A percentile compares a stretch with the other conserved stretches of the same genome.
Evolutionary conservation across 2,113 vertebrate genomes (phyloP).

Genomic region (Cavia porcellus): DNA sequence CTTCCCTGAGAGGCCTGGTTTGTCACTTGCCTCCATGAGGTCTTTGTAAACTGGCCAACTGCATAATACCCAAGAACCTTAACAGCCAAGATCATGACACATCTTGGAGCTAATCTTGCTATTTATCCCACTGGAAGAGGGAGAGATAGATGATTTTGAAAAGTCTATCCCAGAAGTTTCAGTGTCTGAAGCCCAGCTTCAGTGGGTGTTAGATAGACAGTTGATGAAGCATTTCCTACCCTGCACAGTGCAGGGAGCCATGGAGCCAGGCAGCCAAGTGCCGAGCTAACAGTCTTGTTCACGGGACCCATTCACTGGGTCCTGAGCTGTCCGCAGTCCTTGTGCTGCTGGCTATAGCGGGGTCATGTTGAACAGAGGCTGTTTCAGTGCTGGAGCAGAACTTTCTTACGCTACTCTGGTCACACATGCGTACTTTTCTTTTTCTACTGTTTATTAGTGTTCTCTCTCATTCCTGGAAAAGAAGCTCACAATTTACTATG

Average conservation of each 20-base stretch:
- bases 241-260: background rate
- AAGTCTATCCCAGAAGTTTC: background rate
- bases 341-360: conserved; percentile 50
- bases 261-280: background rate
- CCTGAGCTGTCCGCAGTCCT: background rate
- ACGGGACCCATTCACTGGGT: background rate
- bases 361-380: background rate
- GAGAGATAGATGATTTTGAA: background rate
- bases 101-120: background rate
- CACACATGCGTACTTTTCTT: conserved; percentile 14
- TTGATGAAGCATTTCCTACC: background rate
- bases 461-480: background rate
- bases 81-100: background rate
- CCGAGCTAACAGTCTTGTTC: background rate
- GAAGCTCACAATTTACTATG: background rate
- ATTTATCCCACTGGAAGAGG: background rate
- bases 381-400: background rate
- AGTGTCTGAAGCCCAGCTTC: background rate
- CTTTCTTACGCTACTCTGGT: conserved; percentile 17
- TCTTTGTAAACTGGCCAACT: background rate
- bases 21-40: background rate
- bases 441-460: background rate
- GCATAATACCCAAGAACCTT: background rate
- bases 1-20: background rate
- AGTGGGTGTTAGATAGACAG: background rate